phyloP scores from a whole-genome alignment of 2,888 invertebrate species.

The Calliopum simillimum region DNA sequence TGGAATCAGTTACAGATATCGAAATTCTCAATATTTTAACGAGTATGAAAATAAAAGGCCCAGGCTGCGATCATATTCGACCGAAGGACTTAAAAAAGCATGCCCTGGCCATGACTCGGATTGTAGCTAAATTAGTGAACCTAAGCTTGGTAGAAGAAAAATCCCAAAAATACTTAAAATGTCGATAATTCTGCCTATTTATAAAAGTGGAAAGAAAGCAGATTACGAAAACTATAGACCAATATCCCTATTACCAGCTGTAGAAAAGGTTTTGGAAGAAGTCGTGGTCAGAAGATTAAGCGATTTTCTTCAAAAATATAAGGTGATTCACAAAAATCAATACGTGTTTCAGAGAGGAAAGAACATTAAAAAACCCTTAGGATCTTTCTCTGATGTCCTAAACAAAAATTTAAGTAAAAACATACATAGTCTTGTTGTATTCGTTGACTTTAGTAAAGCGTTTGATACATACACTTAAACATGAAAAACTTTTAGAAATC shows the following conservation, averaged over 20 bases:
- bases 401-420: conserved; percentile 7
- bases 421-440: neutral
- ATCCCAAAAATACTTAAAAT: conserved; percentile 1
- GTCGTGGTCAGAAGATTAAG: too few relatives aligned
- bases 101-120: too few relatives aligned
- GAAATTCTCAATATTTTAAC: conserved; percentile 20
- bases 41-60: neutral
- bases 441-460: conserved; percentile 25
- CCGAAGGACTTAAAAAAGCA: conserved; percentile 8
- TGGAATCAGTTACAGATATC: neutral
- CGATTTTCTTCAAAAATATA: too few relatives aligned
- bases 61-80: conserved; percentile 11
- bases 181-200: conserved; percentile 16
- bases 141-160: neutral
- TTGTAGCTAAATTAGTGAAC: too few relatives aligned
- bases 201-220: conserved; percentile 15
- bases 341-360: conserved; percentile 6
- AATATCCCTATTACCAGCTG: too few relatives aligned
- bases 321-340: neutral
- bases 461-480: conserved; percentile 22
- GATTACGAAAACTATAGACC: too few relatives aligned
- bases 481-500: conserved; percentile 10
- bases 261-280: too few relatives aligned
- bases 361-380: neutral
- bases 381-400: neutral